Evolutionary conservation across 1,140 invertebrate species (phyloP), one percentile per base, ranked within the genome.

Genomic region (Trichonephila inaurata): DNA sequence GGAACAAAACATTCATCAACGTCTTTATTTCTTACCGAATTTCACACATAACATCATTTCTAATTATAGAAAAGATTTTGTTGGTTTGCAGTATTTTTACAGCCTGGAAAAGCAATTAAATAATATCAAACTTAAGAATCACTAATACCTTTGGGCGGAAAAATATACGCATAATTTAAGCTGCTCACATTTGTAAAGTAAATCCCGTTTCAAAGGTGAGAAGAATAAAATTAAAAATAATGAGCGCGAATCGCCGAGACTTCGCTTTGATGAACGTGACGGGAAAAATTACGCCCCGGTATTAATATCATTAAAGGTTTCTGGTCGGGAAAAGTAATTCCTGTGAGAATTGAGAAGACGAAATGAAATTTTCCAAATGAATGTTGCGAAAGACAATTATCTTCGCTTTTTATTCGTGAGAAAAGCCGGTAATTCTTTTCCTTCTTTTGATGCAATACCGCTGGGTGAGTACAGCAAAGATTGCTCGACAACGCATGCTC

Each of bases 321-420:
- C 69, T 5, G 69, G 24, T 33, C 24, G 8, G n/a, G 69, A n/a
- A 33, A 21, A 16, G 24, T 16, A 72, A 72, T 28, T 72, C 28
- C 28, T 16, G 16, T 14, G 16, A 12, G 12, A 28, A 33, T 24
- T 28, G 12, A 24, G 24, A 14, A 28, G 69, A 72, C 28, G 69
- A 72, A 72, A 72, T 72, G n/a, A 72, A 72, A 72, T 72, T 72
- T 33, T 5, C 12, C 12, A 33, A 28, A 16, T 72, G 69, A 72
- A 72, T 72, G 69, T 72, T 72, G 69, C 69, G 28, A 72, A 72
- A 72, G 69, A 72, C 69, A 72, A 72, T 72, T 72, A 72, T 72
- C 7, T 33, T 24, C 69, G 28, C 10, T 72, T 72, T 72, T 72
- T 72, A 14, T 72, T 72, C 28, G 10, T 33, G 19, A 0, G 28